Conservation (phyloP, 1,140 invertebrate genomes). For the Apis mellifera region Amel_HAv3.1 CM009934.2:2396501-2397000, state of each 20-base stretch:
- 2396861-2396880: too few relatives aligned
- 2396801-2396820: constrained; percentile 74
- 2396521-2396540: constrained; percentile 74
- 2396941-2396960: constrained; percentile 67
- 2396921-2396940: constrained; percentile 71
- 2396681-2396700: constrained; percentile 79
- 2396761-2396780: constrained; percentile 74
- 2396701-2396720: constrained; percentile 77
- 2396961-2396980: constrained; percentile 61
- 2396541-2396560: constrained; percentile 70
- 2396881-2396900: background rate
- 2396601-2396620: constrained; percentile 78
- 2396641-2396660: constrained; percentile 77
- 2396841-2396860: background rate
- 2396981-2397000: constrained; percentile 64
- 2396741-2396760: constrained; percentile 66
- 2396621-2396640: constrained; percentile 78
- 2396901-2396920: constrained; percentile 70
- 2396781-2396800: constrained; percentile 78
- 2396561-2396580: constrained; percentile 69
- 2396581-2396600: constrained; percentile 72
- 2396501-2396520: background rate
- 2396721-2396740: constrained; percentile 74
- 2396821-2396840: constrained; percentile 29
- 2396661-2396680: constrained; percentile 78